Conservation (phyloP, 2,888 invertebrate species). For the Ennomos erosarius region DNA sequence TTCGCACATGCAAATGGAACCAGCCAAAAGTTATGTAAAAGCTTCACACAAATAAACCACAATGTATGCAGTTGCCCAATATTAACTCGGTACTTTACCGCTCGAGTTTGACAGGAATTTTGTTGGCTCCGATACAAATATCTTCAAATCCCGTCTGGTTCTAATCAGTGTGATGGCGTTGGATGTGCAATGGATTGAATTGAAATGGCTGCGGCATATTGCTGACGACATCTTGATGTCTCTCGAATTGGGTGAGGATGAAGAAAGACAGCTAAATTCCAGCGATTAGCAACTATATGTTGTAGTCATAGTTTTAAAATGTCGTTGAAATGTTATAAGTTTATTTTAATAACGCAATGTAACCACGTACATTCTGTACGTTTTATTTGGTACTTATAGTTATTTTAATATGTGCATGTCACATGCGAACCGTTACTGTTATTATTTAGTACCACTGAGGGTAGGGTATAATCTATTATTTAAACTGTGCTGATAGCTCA, state of each 20-base stretch:
- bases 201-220: conserved; percentile 21
- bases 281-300: conserved; percentile 13
- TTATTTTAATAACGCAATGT: too few species aligned
- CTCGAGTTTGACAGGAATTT: conserved; percentile 33
- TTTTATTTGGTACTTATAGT: too few species aligned
- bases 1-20: conserved; percentile 41
- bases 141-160: conserved; percentile 36
- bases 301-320: conserved; percentile 9
- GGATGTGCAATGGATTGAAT: conserved; percentile 29
- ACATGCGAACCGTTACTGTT: too few species aligned
- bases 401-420: too few species aligned
- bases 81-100: conserved; percentile 39
- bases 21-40: conserved; percentile 32
- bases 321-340: background rate
- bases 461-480: too few species aligned
- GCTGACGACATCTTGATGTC: conserved; percentile 27
- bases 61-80: conserved; percentile 41
- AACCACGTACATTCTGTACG: too few species aligned
- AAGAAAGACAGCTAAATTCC: conserved; percentile 15
- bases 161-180: conserved; percentile 35
- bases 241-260: conserved; percentile 22
- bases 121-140: conserved; percentile 38
- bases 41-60: conserved; percentile 41
- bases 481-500: too few species aligned
- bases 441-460: too few species aligned